These are phyloP conservation scores for Seriola dumerili DNA, from an alignment of 2,113 vertebrate species.

Conservation along the genomic window DNA sequence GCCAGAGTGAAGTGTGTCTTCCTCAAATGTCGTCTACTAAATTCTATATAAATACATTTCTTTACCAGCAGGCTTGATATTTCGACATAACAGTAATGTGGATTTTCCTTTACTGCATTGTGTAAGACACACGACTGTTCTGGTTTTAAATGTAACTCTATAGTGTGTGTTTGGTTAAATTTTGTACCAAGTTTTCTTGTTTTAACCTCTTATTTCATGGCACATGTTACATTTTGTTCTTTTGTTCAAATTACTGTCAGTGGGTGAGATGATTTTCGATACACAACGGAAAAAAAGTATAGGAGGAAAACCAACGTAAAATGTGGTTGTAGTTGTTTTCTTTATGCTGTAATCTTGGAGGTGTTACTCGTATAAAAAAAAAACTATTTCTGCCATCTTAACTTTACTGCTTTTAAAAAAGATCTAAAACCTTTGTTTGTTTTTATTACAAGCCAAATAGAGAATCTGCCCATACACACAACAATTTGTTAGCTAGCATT, in stretches of 20 bases:
- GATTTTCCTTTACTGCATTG: constrained; percentile 2
- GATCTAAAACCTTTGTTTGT: background rate
- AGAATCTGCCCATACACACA: background rate
- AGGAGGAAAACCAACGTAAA: too few relatives aligned
- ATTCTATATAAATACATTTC: background rate
- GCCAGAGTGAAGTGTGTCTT: background rate
- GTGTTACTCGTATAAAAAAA: too few relatives aligned
- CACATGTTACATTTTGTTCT: background rate
- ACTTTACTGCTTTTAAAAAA: background rate
- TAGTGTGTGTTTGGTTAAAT: background rate
- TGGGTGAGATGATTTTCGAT: background rate
- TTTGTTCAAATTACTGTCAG: constrained; percentile 3
- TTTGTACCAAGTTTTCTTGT: background rate
- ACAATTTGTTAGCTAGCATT: background rate
- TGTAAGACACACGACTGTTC: background rate
- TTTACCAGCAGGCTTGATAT: background rate
- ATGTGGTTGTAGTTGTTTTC: too few relatives aligned
- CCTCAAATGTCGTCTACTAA: background rate
- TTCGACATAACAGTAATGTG: background rate
- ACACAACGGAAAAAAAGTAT: too few relatives aligned
- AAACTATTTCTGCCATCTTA: background rate
- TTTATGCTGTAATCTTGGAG: background rate
- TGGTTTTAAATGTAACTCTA: background rate
- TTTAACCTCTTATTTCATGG: constrained; percentile 6
- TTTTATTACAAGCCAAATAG: too few relatives aligned